phyloP scores from a whole-genome alignment of 2,888 invertebrate genomes.

The Macrosoma leucophasiata region DNA sequence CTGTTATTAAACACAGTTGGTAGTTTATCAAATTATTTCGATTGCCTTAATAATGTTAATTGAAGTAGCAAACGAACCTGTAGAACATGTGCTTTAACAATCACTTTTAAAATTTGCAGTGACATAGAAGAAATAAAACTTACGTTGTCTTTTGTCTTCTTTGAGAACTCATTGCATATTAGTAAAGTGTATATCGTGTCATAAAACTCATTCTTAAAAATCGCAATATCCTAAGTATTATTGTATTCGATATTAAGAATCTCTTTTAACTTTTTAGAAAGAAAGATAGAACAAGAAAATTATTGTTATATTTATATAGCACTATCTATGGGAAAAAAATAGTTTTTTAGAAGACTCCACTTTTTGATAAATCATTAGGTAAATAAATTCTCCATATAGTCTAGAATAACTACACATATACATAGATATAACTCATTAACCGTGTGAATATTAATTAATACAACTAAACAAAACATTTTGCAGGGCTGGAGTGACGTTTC shows the following conservation, averaged over 20 bases:
- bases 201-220: too few relatives aligned
- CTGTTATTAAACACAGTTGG: not conserved
- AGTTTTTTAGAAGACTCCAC: slow-evolving; percentile 5
- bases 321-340: slow-evolving; percentile 8
- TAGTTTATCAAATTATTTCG: not conserved
- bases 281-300: too few relatives aligned
- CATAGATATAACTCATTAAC: not conserved
- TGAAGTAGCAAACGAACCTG: not conserved
- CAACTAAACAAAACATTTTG: too few relatives aligned
- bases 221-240: too few relatives aligned
- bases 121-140: slow-evolving; percentile 3
- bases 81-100: not conserved
- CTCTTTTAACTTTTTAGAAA: too few relatives aligned
- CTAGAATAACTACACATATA: not conserved
- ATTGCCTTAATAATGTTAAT: not conserved
- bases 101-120: not conserved
- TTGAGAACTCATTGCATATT: too few relatives aligned
- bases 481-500: slow-evolving; percentile 96
- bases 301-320: too few relatives aligned
- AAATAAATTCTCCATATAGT: not conserved
- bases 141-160: slow-evolving; percentile 10
- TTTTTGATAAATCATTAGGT: not conserved
- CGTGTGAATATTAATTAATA: slow-evolving; percentile 5
- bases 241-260: too few relatives aligned
- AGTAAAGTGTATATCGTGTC: too few relatives aligned